Base-by-base conservation (phyloP, 37 sponge, comb jelly and placozoan genomes). In the Dysidea cf. avara region DNA sequence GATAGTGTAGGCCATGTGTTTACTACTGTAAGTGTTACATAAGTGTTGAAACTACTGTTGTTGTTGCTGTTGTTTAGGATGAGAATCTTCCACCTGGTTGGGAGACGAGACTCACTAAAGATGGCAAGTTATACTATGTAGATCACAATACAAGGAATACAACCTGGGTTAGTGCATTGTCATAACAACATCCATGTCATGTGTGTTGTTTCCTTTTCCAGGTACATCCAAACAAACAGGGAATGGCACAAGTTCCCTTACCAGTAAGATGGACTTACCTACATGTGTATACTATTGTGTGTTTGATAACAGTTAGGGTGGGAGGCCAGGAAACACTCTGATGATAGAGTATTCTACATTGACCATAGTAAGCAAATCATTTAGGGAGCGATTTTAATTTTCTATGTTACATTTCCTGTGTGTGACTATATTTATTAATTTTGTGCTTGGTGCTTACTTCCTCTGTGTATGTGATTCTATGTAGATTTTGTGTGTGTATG, bases 131-230 rank as follows among this genome's bases (percentile, higher is more conserved):
- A 3, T 92, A 92, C 39, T 92, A 92, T 36, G 69, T 92, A 0
- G 74, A 92, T 65, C 92, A 92, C 74, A 79, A 57, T 56, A 87
- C 66, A 16, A 58, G 64, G 63, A 79, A 65, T 57, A 92, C 92
- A 32, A 71, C 76, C 6, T 92, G 92, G 92, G 80, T 74, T 50
- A 78, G 76, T 9, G 5, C 62, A 4, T 7, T 7, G 2, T 20
- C 53, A 12, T 69, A 20, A 31, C 54, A 31, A 21, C 51, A 49
- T 3, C 69, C 2, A 24, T 1, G 3, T 29, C 26, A 17, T 25
- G 38, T 11, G 11, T 24, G 12, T 39, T 53, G 30, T 29, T 47
- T 6, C 48, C 20, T 26, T 14, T 22, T 1, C 1, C 11, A 28
- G 1, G 30, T 70, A 16, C 31, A 43, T n/a, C 55, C 65, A 65